Conservation (phyloP, 2,888 invertebrate genomes). For the Synergus umbraculus region DNA sequence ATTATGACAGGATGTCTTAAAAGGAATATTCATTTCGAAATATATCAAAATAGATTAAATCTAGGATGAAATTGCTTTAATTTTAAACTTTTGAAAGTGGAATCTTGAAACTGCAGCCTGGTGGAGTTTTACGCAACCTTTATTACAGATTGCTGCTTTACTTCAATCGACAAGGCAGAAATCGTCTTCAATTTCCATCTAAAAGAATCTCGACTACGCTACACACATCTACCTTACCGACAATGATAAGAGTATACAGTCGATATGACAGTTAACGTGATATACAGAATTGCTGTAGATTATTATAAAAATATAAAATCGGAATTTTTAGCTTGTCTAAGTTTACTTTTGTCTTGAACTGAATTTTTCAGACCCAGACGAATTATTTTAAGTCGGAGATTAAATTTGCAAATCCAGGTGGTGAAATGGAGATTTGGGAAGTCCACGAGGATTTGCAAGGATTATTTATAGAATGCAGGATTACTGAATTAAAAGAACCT, state of each 20-base stretch:
- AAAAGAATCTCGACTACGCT: neutral
- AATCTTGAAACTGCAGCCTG: neutral
- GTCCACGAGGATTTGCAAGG: neutral
- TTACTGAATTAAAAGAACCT: neutral
- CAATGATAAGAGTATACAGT: neutral
- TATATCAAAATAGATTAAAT: neutral
- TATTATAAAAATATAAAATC: neutral
- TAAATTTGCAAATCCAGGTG: neutral
- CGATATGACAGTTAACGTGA: neutral
- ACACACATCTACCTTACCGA: slow-evolving; percentile 10
- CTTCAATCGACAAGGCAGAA: slow-evolving; percentile 25
- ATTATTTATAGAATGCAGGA: neutral
- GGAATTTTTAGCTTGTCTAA: neutral
- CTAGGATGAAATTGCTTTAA: neutral
- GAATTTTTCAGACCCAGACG: neutral
- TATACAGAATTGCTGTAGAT: neutral
- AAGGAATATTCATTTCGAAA: neutral
- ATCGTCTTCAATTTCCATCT: neutral
- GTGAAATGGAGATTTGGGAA: neutral
- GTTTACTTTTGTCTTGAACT: neutral
- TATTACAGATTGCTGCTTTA: neutral
- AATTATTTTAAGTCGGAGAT: neutral
- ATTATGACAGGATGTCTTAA: neutral
- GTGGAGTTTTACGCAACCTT: neutral
- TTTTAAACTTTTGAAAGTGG: neutral